These are phyloP conservation scores for Acomys russatus DNA, from an alignment of 2,797 vertebrate genomes.

Conservation along the genomic window DNA sequence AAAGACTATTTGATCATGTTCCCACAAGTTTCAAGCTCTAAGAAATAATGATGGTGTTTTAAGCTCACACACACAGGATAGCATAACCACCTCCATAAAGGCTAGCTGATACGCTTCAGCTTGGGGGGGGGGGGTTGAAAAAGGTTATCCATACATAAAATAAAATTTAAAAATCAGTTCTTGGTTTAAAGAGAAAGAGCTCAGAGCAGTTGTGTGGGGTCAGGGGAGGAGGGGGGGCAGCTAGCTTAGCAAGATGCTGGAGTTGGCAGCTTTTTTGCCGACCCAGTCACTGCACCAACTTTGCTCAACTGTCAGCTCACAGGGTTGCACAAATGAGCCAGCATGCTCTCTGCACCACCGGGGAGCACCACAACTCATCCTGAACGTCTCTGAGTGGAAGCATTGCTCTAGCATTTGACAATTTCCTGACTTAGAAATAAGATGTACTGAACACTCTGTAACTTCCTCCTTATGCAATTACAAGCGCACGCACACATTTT, in stretches of 20 bases:
- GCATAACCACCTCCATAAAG: background rate
- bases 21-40: background rate
- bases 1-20: background rate
- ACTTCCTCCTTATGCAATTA: background rate
- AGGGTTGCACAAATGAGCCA: background rate
- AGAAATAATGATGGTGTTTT: background rate
- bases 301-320: background rate
- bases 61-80: background rate
- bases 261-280: background rate
- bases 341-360: background rate
- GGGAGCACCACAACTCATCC: background rate
- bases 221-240: too few relatives aligned
- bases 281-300: background rate
- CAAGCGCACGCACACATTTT: background rate
- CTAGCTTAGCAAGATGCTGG: background rate
- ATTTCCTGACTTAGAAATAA: background rate
- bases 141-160: background rate
- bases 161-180: background rate
- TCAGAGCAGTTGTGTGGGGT: background rate
- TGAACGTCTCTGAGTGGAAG: background rate
- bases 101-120: too few relatives aligned
- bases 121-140: background rate
- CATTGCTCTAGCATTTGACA: background rate
- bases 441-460: background rate
- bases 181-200: background rate